A percentile compares a stretch with the other conserved stretches of the same genome.
Conservation (phyloP, 2,888 invertebrate species). For the Nomada hirtipes region DNA sequence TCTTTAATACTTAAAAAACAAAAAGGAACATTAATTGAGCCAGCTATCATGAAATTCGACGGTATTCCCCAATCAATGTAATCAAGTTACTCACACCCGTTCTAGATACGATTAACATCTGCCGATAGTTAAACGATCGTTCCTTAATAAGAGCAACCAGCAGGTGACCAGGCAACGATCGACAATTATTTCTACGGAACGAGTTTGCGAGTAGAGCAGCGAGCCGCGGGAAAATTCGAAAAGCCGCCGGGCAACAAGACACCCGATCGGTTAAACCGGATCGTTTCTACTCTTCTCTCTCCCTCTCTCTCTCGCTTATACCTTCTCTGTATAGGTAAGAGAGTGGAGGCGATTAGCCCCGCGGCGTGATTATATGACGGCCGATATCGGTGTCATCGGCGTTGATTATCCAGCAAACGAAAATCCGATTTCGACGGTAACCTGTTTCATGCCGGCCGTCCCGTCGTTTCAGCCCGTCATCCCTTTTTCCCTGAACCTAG, state of each 20-base stretch:
- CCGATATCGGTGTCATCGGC: constrained; percentile 72
- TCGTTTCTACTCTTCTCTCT: constrained; percentile 49
- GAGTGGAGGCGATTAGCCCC: constrained; percentile 66
- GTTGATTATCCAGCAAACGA: constrained; percentile 72
- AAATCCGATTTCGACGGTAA: constrained; percentile 69
- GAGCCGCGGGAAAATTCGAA: constrained; percentile 62
- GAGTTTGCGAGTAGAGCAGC: constrained; percentile 64
- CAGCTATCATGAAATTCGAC: constrained; percentile 19
- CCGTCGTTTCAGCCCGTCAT: constrained; percentile 28
- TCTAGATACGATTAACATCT: constrained; percentile 52
- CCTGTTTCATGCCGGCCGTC: constrained; percentile 35
- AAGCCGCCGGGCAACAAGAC: constrained; percentile 60
- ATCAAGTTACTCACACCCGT: constrained; percentile 38
- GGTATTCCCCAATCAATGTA: constrained; percentile 29
- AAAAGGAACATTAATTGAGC: too few relatives aligned
- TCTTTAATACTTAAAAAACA: too few relatives aligned
- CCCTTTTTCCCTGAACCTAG: background rate
- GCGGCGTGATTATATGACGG: constrained; percentile 66
- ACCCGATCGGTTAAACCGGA: constrained; percentile 25
- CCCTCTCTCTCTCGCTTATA: background rate
- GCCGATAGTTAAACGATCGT: constrained; percentile 31
- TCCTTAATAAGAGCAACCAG: constrained; percentile 57
- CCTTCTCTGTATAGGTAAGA: constrained; percentile 49
- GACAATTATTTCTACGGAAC: constrained; percentile 63
- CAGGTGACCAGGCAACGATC: constrained; percentile 50